These are phyloP conservation scores for Aphelinus atriplicis DNA, from an alignment of 1,140 invertebrate species.

Conservation along the genomic window DNA sequence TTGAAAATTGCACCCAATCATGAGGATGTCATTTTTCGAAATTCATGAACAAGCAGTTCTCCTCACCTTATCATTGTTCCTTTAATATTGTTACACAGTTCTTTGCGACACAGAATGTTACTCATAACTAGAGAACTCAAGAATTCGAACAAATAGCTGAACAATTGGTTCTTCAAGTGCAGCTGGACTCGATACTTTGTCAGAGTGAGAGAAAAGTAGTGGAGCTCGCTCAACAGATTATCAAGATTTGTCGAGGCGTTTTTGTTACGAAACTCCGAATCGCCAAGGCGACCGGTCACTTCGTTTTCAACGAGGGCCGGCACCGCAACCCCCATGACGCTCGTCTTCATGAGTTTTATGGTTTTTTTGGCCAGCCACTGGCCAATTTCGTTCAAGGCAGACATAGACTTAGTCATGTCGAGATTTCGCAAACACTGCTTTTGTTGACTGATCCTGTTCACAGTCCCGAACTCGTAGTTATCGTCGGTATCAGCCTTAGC, in stretches of 20 bases:
- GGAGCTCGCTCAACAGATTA: slow-evolving; percentile 69
- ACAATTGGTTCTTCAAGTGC: slow-evolving; percentile 80
- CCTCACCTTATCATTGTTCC: slow-evolving; percentile 74
- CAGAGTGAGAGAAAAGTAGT: slow-evolving; percentile 71
- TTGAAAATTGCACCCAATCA: too few species aligned
- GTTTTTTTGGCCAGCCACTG: slow-evolving; percentile 86
- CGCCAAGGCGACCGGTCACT: too few species aligned
- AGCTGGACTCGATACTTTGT: slow-evolving; percentile 78
- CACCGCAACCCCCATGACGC: slow-evolving; percentile 85
- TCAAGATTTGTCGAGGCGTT: slow-evolving; percentile 53
- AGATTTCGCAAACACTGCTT: slow-evolving; percentile 92
- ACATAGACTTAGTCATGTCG: slow-evolving; percentile 89
- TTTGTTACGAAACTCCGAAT: too few species aligned
- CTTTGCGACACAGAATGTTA: slow-evolving; percentile 91
- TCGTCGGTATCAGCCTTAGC: slow-evolving; percentile 66
- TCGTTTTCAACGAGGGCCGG: slow-evolving; percentile 79
- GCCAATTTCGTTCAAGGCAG: slow-evolving; percentile 82
- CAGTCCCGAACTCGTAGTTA: slow-evolving; percentile 82
- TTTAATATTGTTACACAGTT: slow-evolving; percentile 97
- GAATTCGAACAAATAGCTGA: slow-evolving; percentile 91
- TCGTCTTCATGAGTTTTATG: slow-evolving; percentile 79
- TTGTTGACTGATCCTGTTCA: slow-evolving; percentile 90
- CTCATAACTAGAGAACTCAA: slow-evolving; percentile 93
- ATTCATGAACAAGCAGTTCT: too few species aligned
- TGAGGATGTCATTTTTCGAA: too few species aligned